Conservation (phyloP, 1,140 invertebrate species). For the Drosophila grimshawi region DNA sequence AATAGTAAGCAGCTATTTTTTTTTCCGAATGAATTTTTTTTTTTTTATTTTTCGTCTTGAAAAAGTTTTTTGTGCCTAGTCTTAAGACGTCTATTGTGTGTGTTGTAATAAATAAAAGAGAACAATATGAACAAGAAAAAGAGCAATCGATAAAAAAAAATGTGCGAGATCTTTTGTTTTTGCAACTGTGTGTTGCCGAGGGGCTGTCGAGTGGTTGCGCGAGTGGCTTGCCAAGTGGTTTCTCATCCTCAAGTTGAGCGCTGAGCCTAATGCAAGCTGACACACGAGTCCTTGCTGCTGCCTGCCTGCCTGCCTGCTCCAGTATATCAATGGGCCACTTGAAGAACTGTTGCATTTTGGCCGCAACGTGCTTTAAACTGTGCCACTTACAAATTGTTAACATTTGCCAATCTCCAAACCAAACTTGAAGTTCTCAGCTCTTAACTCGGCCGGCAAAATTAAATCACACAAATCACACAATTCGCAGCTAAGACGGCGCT, state of each 20-base stretch:
- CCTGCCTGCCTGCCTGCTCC: neutral
- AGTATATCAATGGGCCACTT: slow-evolving; percentile 13
- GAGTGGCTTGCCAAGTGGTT: neutral
- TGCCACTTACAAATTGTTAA: slow-evolving; percentile 78
- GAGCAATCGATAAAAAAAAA: slow-evolving; percentile 45
- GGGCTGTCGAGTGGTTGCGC: slow-evolving; percentile 4
- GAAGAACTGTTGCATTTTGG: slow-evolving; percentile 74
- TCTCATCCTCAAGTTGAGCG: slow-evolving; percentile 14
- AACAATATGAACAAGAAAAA: slow-evolving; percentile 21
- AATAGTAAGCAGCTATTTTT: slow-evolving; percentile 50
- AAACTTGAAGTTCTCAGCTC: slow-evolving; percentile 16
- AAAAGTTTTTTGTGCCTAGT: slow-evolving; percentile 69
- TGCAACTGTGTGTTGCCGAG: slow-evolving; percentile 12
- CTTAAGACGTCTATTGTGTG: slow-evolving; percentile 75
- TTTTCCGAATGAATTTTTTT: slow-evolving; percentile 29
- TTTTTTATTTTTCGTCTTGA: slow-evolving; percentile 35
- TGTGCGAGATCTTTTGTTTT: slow-evolving; percentile 45
- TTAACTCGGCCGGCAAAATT: neutral
- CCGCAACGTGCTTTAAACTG: slow-evolving; percentile 55
- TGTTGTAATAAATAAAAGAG: slow-evolving; percentile 60
- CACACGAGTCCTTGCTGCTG: slow-evolving; percentile 50
- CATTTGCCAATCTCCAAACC: slow-evolving; percentile 55
- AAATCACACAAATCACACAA: neutral
- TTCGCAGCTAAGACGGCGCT: slow-evolving; percentile 9
- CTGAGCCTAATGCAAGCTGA: slow-evolving; percentile 77